phyloP scores from a whole-genome alignment of 2,888 invertebrate species.

The Corythucha ciliata region DNA sequence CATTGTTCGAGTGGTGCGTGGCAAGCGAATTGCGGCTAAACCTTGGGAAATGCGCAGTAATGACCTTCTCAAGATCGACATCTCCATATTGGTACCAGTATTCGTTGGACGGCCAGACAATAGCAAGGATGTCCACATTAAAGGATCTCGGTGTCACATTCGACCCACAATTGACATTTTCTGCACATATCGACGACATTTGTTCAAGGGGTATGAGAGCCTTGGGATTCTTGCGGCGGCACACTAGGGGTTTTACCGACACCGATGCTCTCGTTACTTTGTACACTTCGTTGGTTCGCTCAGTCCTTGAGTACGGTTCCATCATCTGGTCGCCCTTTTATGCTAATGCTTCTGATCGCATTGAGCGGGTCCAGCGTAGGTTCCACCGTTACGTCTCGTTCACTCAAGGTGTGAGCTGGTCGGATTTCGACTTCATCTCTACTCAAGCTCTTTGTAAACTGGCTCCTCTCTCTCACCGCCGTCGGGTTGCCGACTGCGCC shows the following conservation, averaged over 20 bases:
- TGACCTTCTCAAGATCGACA: conserved; percentile 1
- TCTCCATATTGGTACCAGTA: background rate
- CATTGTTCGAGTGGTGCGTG: background rate
- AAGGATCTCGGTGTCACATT: background rate
- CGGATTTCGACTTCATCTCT: background rate
- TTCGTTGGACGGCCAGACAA: background rate
- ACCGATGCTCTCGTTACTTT: background rate
- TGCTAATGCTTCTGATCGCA: background rate
- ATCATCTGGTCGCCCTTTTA: background rate
- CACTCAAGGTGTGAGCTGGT: background rate
- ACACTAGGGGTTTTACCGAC: background rate
- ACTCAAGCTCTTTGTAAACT: too few relatives aligned
- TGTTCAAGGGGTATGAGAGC: too few relatives aligned
- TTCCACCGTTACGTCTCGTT: too few relatives aligned
- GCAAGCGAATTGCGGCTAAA: background rate
- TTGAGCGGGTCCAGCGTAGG: background rate
- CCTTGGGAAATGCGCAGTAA: background rate
- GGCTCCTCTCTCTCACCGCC: too few relatives aligned
- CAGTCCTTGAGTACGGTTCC: conserved; percentile 9
- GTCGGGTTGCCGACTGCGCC: too few relatives aligned
- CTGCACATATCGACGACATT: too few relatives aligned
- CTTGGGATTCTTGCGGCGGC: background rate
- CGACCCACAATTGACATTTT: too few relatives aligned
- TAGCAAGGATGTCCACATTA: background rate
- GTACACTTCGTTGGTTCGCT: too few relatives aligned